phyloP scores from a whole-genome alignment of 1,140 invertebrate genomes.

The Laupala kohalensis region DNA sequence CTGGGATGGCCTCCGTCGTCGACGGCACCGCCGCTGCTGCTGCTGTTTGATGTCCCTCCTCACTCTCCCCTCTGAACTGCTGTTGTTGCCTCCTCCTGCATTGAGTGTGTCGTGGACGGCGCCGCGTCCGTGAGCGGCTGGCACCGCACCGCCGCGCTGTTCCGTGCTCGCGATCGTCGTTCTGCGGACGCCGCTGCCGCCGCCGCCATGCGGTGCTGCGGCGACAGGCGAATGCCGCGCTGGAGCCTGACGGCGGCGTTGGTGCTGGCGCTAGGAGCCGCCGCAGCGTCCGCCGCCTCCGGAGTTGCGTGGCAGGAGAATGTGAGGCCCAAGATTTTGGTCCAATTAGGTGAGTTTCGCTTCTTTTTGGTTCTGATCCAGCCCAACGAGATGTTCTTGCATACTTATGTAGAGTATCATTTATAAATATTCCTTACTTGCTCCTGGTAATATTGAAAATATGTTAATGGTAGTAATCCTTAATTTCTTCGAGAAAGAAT shows the following conservation, averaged over 20 bases:
- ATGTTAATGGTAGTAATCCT: too few relatives aligned
- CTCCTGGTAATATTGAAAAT: too few relatives aligned
- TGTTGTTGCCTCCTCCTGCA: not conserved
- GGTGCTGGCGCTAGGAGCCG: not conserved
- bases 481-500: too few relatives aligned
- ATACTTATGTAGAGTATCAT: too few relatives aligned
- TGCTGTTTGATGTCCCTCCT: not conserved
- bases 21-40: not conserved
- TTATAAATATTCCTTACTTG: too few relatives aligned
- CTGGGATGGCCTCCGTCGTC: not conserved
- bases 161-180: too few relatives aligned
- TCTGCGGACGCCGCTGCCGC: conserved; percentile 23
- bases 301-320: conserved; percentile 60
- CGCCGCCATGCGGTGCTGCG: conserved; percentile 27
- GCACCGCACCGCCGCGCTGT: not conserved
- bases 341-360: conserved; percentile 62
- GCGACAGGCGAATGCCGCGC: not conserved
- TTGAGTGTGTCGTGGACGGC: not conserved
- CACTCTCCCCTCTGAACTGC: not conserved
- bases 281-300: not conserved
- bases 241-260: not conserved
- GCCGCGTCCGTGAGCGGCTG: not conserved
- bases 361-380: not conserved
- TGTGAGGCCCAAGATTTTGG: conserved; percentile 73
- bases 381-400: too few relatives aligned